Percentiles rank a stretch among this genome's conserved stretches.
Evolutionary conservation across 2,888 invertebrate genomes (phyloP).

Genomic region (Brachylomia viminalis): DNA sequence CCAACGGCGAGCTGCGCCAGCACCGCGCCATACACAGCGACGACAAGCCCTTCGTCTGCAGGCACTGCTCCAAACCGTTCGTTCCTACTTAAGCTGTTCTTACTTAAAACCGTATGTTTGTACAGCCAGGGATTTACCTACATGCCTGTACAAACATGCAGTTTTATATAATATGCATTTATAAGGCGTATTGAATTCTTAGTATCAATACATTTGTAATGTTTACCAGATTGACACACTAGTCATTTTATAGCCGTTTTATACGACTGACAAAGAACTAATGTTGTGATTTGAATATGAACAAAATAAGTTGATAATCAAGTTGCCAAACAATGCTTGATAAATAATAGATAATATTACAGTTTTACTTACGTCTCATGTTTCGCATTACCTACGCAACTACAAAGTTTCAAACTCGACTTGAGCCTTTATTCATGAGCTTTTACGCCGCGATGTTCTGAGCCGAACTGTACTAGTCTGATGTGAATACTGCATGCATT

Average conservation of each 20-base stretch:
- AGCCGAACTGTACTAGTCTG: constrained; percentile 5
- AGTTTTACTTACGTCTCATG: not conserved
- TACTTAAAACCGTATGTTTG: not conserved
- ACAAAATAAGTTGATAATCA: not conserved
- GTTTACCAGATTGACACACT: not conserved
- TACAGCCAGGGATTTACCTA: not conserved
- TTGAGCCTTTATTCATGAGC: constrained; percentile 13
- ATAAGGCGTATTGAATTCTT: too few relatives aligned
- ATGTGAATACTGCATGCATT: constrained; percentile 26
- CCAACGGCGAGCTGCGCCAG: constrained; percentile 90
- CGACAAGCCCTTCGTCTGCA: constrained; percentile 89
- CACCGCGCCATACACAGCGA: constrained; percentile 91
- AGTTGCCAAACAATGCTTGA: not conserved
- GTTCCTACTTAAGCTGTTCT: not conserved
- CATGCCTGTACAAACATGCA: not conserved
- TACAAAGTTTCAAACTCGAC: constrained; percentile 5
- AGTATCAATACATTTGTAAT: not conserved
- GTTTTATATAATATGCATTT: not conserved
- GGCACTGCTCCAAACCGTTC: constrained; percentile 86
- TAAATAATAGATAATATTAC: not conserved
- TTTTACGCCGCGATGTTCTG: constrained; percentile 9
- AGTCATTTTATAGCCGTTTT: not conserved
- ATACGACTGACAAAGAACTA: not conserved
- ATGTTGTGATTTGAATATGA: not conserved
- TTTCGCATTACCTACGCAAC: not conserved